These are phyloP conservation scores for Actenoides lindsayi DNA, from an alignment of 2,113 vertebrate species.

Conservation along the genomic window DNA sequence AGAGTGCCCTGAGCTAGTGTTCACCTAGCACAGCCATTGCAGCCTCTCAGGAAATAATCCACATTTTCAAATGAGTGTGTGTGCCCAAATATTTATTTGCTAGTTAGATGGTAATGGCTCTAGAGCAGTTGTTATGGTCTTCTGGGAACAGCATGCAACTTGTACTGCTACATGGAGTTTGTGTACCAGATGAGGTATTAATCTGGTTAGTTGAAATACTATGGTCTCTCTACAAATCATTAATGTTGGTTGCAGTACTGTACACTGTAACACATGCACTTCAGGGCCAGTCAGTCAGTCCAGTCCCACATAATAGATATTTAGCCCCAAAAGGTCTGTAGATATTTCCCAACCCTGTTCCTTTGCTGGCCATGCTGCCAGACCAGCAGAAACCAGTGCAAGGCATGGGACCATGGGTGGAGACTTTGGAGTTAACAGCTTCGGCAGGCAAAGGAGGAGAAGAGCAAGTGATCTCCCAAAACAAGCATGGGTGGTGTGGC, in stretches of 20 bases:
- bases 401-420: not conserved
- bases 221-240: constrained; percentile 14
- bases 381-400: not conserved
- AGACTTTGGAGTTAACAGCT: not conserved
- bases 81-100: constrained; percentile 45
- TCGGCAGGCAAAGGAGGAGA: not conserved
- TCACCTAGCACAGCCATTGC: constrained; percentile 37
- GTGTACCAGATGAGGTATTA: constrained; percentile 17
- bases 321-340: not conserved
- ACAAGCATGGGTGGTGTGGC: constrained; percentile 38
- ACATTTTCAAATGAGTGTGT: not conserved
- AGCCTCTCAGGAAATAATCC: constrained; percentile 37
- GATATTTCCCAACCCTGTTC: not conserved
- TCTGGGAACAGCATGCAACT: not conserved
- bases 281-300: not conserved
- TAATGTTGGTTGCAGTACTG: not conserved
- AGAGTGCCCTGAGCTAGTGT: constrained; percentile 21
- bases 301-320: not conserved
- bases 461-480: not conserved
- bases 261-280: not conserved
- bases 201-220: constrained; percentile 6
- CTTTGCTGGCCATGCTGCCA: not conserved
- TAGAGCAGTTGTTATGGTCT: not conserved
- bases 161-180: not conserved
- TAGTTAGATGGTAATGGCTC: constrained; percentile 31